Evolutionary conservation across 2,797 vertebrate genomes (phyloP), one percentile per base, ranked within the genome.

Genomic region (Monodelphis domestica): DNA sequence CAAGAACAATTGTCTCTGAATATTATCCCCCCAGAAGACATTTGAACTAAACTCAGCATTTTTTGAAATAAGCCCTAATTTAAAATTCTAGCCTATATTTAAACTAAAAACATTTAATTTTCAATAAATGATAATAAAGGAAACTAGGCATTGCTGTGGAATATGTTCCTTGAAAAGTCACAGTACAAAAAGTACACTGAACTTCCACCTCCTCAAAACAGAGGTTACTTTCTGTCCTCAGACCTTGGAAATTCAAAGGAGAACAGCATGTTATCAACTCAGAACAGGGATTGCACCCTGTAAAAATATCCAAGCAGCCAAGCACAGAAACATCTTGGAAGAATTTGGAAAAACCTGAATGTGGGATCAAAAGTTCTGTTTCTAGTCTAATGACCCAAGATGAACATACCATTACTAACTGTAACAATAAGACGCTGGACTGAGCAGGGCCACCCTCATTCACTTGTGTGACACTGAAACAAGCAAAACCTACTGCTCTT

Each of bases 141-240:
- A 97, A 97, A 97, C 96, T 97, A 97, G 96, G 97, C 96, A 97
- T 96, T 96, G 87, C 96, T 97, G 97, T 96, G 96, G 96, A 97
- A 96, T 96, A 95, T 97, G 96, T 96, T 97, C 96, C 97, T 97
- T 96, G 97, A 97, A 96, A 97, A 97, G 96, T 97, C 97, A 97
- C 97, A 97, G 97, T 97, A 97, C 97, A 97, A 97, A 97, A 96
- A 91, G 97, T 96, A 88, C 94, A 97, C 95, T 93, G 95, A 97
- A 97, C 91, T 95, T 94, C 96, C 87, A 97, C 95, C 96, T 97
- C 95, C 95, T 97, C 97, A 96, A 96, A 97, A 97, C 92, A 97
- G 95, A 97, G 97, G 97, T 91, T 97, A 96, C 95, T 96, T 96
- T 96, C 97, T 96, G 95, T 94, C 96, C 96, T 51, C 94, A 88